Evolutionary conservation across 2,797 vertebrate species (phyloP), one percentile per base, ranked within the genome.

Genomic region (Chromobotia macracanthus): DNA sequence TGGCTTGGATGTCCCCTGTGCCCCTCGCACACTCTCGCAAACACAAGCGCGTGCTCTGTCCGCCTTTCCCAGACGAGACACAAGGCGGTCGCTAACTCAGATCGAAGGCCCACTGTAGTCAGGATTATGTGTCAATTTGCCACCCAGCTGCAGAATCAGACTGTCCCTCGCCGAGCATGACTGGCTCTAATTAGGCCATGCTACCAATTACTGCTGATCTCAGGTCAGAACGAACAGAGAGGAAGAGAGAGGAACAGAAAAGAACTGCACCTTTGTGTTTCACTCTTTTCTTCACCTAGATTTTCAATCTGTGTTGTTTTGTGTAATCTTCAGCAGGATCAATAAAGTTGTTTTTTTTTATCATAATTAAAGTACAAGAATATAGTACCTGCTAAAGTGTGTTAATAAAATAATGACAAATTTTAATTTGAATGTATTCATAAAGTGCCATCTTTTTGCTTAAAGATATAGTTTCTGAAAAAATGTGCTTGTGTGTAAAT

Each of bases 111-210:
- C 86, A 87, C 88, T 81, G 86, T 89, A 87, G 86, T 90, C 83
- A 74, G 90, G 92, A 92, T 92, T 93, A 90, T 89, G 88, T 92
- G 92, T 93, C 91, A 90, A 90, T 92, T 93, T 92, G 87, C 89
- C 89, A 90, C 89, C 89, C 91, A 89, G 90, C 89, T 91, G 90
- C 90, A 90, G 89, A 77, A 86, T 87, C 75, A 83, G 80, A 86
- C 84, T 79, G 71, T 91, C 87, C 85, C 86, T 88, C 83, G 87
- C 86, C 84, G 86, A 91, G 90, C 90, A 91, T 89, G 89, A 91
- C 91, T 90, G 89, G 85, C 88, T 90, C 89, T 92, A 92, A 92
- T 92, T 92, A 92, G 91, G 91, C 89, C 89, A 83, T 87, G 89
- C 88, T 89, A 89, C 90, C 91, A 94, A 92, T 93, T 92, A 92